A percentile compares a stretch with the other conserved stretches of the same genome.
These are phyloP conservation scores for Diachasma alloeum DNA, from an alignment of 1,140 invertebrate genomes.

Conservation along the genomic window DNA sequence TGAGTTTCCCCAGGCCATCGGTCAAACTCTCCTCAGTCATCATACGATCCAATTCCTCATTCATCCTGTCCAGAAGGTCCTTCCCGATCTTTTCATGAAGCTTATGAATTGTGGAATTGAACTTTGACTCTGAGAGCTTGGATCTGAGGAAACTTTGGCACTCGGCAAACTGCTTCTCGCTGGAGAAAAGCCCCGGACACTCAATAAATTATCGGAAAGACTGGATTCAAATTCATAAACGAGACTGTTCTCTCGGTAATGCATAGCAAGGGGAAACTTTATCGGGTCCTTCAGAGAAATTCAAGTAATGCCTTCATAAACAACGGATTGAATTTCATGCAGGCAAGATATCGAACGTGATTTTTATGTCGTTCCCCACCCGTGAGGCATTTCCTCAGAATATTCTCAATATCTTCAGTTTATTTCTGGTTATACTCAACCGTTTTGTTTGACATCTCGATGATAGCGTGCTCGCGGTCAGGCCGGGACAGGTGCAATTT, in stretches of 20 bases:
- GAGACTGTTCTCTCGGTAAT: not conserved
- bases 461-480: slow-evolving; percentile 43
- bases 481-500: slow-evolving; percentile 61
- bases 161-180: slow-evolving; percentile 33
- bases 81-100: slow-evolving; percentile 41
- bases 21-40: slow-evolving; percentile 37
- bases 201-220: too few relatives aligned
- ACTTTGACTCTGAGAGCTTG: slow-evolving; percentile 8
- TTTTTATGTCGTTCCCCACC: not conserved
- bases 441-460: not conserved
- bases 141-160: slow-evolving; percentile 40
- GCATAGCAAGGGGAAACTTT: not conserved
- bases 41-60: slow-evolving; percentile 37
- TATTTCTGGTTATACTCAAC: not conserved
- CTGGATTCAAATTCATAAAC: too few relatives aligned
- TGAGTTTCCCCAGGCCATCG: slow-evolving; percentile 37
- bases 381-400: not conserved
- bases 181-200: not conserved
- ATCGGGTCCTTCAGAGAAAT: not conserved
- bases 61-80: slow-evolving; percentile 40
- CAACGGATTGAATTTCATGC: not conserved
- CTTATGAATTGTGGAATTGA: slow-evolving; percentile 21
- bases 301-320: not conserved
- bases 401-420: not conserved
- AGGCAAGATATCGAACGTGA: not conserved